Conservation (phyloP, 1,140 invertebrate species). For the Lineus longissimus region DNA sequence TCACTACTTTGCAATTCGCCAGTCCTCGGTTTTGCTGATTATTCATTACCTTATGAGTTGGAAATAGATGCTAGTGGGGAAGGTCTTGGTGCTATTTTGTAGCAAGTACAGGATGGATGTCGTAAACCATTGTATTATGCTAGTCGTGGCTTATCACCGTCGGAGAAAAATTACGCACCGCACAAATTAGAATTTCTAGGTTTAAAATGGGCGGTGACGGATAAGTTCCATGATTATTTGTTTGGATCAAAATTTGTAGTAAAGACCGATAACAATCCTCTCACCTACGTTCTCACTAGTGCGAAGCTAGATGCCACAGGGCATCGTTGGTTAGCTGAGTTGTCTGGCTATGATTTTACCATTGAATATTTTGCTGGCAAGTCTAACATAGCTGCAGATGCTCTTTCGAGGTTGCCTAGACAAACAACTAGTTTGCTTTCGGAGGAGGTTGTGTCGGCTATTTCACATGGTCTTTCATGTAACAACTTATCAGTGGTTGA, state of each 20-base stretch:
- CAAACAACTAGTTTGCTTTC: no score
- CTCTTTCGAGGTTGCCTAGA: no score
- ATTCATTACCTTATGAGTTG: slow-evolving; percentile 17
- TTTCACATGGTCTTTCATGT: slow-evolving; percentile 17
- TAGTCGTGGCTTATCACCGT: slow-evolving; percentile 13
- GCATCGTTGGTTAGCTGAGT: no score
- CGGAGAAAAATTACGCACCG: slow-evolving; percentile 18
- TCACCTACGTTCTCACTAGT: no score
- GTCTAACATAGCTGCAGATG: no score
- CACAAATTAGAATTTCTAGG: slow-evolving; percentile 20
- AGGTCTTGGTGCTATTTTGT: slow-evolving; percentile 32
- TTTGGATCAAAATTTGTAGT: no score
- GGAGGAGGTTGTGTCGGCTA: no score
- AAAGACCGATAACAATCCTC: no score
- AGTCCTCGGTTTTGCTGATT: slow-evolving; percentile 24
- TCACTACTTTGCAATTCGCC: slow-evolving; percentile 19
- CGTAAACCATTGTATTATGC: slow-evolving; percentile 24
- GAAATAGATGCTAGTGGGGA: slow-evolving; percentile 25
- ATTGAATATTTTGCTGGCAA: no score
- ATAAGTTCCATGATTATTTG: slow-evolving; percentile 21
- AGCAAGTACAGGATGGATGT: slow-evolving; percentile 24
- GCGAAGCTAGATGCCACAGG: no score
- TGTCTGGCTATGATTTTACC: no score
- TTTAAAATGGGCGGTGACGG: slow-evolving; percentile 18
- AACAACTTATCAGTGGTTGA: neutral